A percentile compares a stretch with the other conserved stretches of the same genome.
These are phyloP conservation scores for Drosophila tani DNA, from an alignment of 1,140 invertebrate species.

Conservation along the genomic window DNA sequence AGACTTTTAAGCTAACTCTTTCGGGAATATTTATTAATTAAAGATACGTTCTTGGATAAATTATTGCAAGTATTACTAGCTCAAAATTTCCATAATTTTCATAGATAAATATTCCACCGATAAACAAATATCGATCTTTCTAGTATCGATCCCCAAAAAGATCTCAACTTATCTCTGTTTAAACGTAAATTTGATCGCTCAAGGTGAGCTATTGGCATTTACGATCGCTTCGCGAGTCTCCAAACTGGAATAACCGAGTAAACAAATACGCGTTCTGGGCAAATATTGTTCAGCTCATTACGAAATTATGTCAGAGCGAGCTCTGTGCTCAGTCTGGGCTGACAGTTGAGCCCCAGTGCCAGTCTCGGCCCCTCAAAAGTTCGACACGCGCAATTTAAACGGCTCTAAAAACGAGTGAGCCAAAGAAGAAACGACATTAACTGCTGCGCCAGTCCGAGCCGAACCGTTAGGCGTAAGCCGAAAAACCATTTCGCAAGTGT, in stretches of 20 bases:
- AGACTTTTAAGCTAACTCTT: not conserved
- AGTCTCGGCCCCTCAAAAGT: slow-evolving; percentile 14
- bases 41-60: not conserved
- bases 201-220: slow-evolving; percentile 75
- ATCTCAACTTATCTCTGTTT: not conserved
- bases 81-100: not conserved
- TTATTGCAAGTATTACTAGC: too few species aligned
- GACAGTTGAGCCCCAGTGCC: slow-evolving; percentile 8
- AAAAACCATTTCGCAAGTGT: slow-evolving; percentile 57
- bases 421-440: slow-evolving; percentile 58
- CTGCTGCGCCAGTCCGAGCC: slow-evolving; percentile 53
- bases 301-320: slow-evolving; percentile 47
- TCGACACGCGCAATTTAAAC: slow-evolving; percentile 55
- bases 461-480: slow-evolving; percentile 52
- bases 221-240: slow-evolving; percentile 8
- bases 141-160: not conserved
- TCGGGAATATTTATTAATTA: not conserved
- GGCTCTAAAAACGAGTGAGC: slow-evolving; percentile 43
- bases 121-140: not conserved
- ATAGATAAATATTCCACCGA: not conserved
- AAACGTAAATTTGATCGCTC: slow-evolving; percentile 38
- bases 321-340: slow-evolving; percentile 7
- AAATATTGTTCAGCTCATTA: slow-evolving; percentile 42
- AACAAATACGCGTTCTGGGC: slow-evolving; percentile 44
- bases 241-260: slow-evolving; percentile 48